phyloP scores from a whole-genome alignment of 2,888 invertebrate species.

The Ophion obscuratus region DNA sequence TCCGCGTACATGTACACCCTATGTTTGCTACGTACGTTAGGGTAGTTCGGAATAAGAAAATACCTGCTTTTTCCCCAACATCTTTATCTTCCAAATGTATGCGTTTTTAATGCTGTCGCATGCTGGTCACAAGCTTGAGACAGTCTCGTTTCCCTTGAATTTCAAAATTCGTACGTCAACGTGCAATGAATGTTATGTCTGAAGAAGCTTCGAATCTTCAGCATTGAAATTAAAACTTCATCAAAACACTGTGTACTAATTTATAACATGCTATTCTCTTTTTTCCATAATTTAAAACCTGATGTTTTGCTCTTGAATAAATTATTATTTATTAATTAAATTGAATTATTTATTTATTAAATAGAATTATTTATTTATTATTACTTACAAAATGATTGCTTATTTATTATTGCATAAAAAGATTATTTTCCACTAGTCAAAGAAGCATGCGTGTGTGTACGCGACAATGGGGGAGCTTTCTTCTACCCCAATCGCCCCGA shows the following conservation, averaged over 20 bases:
- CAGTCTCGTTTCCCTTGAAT: neutral
- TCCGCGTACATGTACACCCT: conserved; percentile 62
- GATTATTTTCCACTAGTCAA: neutral
- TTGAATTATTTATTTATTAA: too few species aligned
- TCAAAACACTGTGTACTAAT: too few species aligned
- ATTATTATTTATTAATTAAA: too few species aligned
- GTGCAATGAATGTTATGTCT: too few species aligned
- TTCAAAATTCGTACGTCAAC: neutral
- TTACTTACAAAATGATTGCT: too few species aligned
- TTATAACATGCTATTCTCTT: too few species aligned
- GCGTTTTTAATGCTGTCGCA: neutral
- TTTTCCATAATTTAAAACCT: too few species aligned
- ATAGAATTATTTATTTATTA: too few species aligned
- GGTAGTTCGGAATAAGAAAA: neutral
- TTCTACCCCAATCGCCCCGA: conserved; percentile 37
- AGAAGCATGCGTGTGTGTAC: conserved; percentile 8
- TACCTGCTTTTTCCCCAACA: neutral
- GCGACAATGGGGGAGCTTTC: conserved; percentile 8
- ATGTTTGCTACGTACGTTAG: neutral
- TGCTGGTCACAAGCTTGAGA: neutral
- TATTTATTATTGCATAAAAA: neutral
- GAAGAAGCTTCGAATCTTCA: too few species aligned
- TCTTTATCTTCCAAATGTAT: neutral
- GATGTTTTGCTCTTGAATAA: too few species aligned
- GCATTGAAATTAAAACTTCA: too few species aligned